Base-by-base conservation (phyloP, 2,113 vertebrate genomes). In the Herpailurus yagouaroundi region DNA sequence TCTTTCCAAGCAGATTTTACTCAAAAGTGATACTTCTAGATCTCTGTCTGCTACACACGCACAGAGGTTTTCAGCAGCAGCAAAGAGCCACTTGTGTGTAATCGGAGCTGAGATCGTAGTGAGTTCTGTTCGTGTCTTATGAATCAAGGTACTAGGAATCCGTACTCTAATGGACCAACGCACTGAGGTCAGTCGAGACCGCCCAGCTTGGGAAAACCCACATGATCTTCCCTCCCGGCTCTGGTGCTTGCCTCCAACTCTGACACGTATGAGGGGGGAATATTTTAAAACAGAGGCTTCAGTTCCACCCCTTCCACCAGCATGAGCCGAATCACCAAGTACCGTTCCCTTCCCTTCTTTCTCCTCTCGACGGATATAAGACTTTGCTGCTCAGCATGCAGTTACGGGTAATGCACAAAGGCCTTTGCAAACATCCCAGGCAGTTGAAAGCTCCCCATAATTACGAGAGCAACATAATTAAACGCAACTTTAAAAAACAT, bases 321-420 rank as follows among this genome's bases (percentile, higher is more conserved):
- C 29, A 0, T 0, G 27, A n/a, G 33, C 50, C 21, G 71, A 55
- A 29, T 38, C 48, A 3, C 52, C 83, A 38, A 12, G 48, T 4
- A 11, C 41, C 0, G 0, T 8, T 4, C 27, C 1, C 0, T 19
- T 64, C 18, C 45, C 60, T 6, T 63, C 12, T 27, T 12, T 1
- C 19, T 33, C 52, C 31, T 76, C 48, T 33, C 57, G 31, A 92
- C 11, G 68, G 76, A 31, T 4, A 12, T 25, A 8, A 71, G 64
- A n/a, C 11, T 1, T 4, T 16, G 25, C 12, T 29, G 38, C 41
- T 85, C 79, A 48, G 57, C n/a, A 86, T 77, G 57, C 52, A 90
- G 55, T 89, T 85, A 89, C 2, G 33, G 4, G 7, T 41, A 64
- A 94, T 92, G 85, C 92, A 92, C 69, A 89, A 63, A 71, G 94